Evolutionary conservation across 1,140 invertebrate genomes (phyloP).

Genomic region (Frieseomelitta varia): DNA sequence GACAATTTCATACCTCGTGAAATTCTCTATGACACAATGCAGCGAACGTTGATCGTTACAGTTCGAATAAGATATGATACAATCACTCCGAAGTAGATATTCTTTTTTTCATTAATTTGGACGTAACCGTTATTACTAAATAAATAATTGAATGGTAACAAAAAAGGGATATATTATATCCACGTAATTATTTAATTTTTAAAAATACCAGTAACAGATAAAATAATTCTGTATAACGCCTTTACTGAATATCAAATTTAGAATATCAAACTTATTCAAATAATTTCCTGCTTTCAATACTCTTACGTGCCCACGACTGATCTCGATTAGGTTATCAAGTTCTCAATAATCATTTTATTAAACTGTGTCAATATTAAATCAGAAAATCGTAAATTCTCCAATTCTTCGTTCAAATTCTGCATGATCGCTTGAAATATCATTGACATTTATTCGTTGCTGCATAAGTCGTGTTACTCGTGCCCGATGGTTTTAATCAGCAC

Average conservation of each 20-base stretch:
- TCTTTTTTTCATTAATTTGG: background rate
- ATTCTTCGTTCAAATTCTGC: background rate
- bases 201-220: too few species aligned
- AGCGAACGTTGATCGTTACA: background rate
- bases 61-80: background rate
- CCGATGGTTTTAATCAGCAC: background rate
- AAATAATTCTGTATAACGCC: too few species aligned
- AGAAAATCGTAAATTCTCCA: background rate
- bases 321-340: background rate
- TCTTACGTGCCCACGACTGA: background rate
- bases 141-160: too few species aligned
- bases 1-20: slow-evolving; percentile 32
- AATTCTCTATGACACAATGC: slow-evolving; percentile 8
- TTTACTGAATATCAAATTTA: too few species aligned
- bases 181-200: too few species aligned
- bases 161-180: too few species aligned
- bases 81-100: background rate
- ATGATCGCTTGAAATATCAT: background rate
- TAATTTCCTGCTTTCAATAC: background rate
- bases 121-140: background rate
- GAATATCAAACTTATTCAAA: background rate
- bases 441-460: too few species aligned
- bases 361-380: rapidly evolving
- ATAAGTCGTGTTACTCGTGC: background rate
- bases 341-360: background rate